phyloP scores from a whole-genome alignment of 2,888 invertebrate genomes.

The Malacosoma neustria region DNA sequence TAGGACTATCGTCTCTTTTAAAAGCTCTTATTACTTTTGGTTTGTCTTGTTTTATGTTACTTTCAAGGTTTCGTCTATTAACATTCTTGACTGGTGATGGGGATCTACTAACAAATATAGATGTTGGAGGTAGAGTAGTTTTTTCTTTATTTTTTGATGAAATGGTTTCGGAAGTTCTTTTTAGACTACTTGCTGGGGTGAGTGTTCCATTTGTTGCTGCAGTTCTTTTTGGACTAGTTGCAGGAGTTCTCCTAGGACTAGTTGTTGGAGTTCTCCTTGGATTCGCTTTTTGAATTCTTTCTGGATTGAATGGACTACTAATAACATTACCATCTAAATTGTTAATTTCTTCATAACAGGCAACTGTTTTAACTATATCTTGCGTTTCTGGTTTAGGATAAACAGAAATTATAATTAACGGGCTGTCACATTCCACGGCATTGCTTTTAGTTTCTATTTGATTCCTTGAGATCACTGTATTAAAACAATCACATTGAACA shows the following conservation, averaged over 20 bases:
- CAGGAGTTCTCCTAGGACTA: constrained; percentile 7
- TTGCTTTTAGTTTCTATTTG: constrained; percentile 12
- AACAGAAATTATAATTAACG: constrained; percentile 57
- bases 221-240: constrained; percentile 5
- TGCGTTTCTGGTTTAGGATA: constrained; percentile 38
- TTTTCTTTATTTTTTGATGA: neutral
- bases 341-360: constrained; percentile 1
- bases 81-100: constrained; percentile 7
- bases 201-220: constrained; percentile 10
- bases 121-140: constrained; percentile 2
- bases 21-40: constrained; percentile 5
- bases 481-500: constrained; percentile 30
- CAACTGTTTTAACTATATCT: constrained; percentile 14
- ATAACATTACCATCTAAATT: neutral
- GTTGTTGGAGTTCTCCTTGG: constrained; percentile 6
- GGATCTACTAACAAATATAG: constrained; percentile 4
- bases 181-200: constrained; percentile 5
- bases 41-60: constrained; percentile 11
- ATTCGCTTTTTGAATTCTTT: constrained; percentile 4
- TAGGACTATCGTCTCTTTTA: neutral
- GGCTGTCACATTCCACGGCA: constrained; percentile 27
- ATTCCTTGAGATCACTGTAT: constrained; percentile 8
- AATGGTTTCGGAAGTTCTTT: neutral
- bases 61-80: constrained; percentile 1
- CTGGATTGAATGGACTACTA: constrained; percentile 6